Evolutionary conservation across 1,140 invertebrate species (phyloP), one percentile per base, ranked within the genome.

Genomic region (Drosophila trapezifrons): DNA sequence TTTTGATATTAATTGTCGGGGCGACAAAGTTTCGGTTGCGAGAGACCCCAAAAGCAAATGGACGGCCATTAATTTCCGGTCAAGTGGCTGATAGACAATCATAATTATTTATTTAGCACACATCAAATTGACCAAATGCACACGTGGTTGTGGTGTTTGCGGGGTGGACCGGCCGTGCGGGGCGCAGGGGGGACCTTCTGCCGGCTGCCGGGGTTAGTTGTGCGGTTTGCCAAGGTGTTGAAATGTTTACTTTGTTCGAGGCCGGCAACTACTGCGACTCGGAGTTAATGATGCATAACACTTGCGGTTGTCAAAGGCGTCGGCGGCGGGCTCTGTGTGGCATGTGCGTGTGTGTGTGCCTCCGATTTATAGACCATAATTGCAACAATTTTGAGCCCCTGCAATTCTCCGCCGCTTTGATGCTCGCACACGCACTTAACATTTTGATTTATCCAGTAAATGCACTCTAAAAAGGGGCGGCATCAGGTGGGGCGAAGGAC

Each of bases 41-140:
- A 70, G 46, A 38, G 29, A 40, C 17, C 46, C 54, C 20, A 47
- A 62, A 58, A 67, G 63, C 67, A 81, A 80, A 81, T 86, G 78
- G 69, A 65, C 49, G 46, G 64, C 73, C 78, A 85, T 85, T 87
- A 87, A 87, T 86, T 86, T 86, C 83, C 83, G 82, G 82, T 87
- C 82, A 87, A 86, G 82, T 78, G 83, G 75, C 78, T 74, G 85
- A 86, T 69, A 76, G 78, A 86, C 83, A 86, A 87, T 86, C 82
- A 86, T 87, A 86, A 86, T 86, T 86, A 86, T 86, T 86, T 86
- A 86, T 86, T 86, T 82, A 86, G 70, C 78, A 82, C 78, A 81
- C 82, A 87, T 74, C 78, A 86, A 80, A 85, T 82, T 85, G 83
- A 87, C 83, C 82, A 78, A 75, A 62, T 78, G 82, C 82, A 86